Percentiles rank a stretch among this genome's conserved stretches.
Conservation (phyloP, 1,140 invertebrate genomes). For the Lepidurus couesii region DNA sequence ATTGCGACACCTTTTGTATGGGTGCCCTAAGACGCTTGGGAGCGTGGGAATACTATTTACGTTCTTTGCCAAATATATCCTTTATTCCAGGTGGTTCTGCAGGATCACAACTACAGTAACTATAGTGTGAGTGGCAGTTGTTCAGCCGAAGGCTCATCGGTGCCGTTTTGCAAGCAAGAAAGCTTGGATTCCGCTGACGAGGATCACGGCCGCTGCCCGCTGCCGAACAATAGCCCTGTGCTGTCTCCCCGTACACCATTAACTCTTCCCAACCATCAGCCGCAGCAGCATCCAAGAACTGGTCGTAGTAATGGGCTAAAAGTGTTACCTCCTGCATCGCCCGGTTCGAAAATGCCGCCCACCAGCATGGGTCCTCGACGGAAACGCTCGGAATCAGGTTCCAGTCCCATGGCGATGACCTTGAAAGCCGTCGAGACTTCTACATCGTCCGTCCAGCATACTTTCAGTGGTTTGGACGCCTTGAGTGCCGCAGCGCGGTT, state of each 20-base stretch:
- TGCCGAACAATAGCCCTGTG: slow-evolving; percentile 22
- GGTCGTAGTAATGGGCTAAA: slow-evolving; percentile 36
- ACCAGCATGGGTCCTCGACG: background rate
- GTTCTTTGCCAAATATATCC: background rate
- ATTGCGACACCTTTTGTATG: slow-evolving; percentile 14
- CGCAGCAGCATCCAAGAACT: slow-evolving; percentile 38
- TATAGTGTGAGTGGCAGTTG: slow-evolving; percentile 49
- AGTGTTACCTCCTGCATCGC: slow-evolving; percentile 26
- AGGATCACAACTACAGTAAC: slow-evolving; percentile 79
- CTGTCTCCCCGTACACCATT: slow-evolving; percentile 33
- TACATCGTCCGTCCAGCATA: background rate
- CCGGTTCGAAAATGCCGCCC: background rate
- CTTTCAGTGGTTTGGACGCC: background rate
- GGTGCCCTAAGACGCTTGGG: background rate
- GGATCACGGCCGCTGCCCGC: slow-evolving; percentile 40
- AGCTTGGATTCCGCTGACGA: slow-evolving; percentile 38
- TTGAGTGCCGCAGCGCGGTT: background rate
- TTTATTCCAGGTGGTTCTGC: slow-evolving; percentile 59
- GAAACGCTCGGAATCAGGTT: background rate
- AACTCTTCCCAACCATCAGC: slow-evolving; percentile 32
- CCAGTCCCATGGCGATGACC: slow-evolving; percentile 3
- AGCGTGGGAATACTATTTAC: background rate
- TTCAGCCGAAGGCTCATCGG: slow-evolving; percentile 43
- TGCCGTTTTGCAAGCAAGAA: slow-evolving; percentile 49
- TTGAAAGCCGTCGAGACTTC: background rate